Evolutionary conservation across 1,140 invertebrate species (phyloP).

Genomic region (Vollenhovia emeryi): DNA sequence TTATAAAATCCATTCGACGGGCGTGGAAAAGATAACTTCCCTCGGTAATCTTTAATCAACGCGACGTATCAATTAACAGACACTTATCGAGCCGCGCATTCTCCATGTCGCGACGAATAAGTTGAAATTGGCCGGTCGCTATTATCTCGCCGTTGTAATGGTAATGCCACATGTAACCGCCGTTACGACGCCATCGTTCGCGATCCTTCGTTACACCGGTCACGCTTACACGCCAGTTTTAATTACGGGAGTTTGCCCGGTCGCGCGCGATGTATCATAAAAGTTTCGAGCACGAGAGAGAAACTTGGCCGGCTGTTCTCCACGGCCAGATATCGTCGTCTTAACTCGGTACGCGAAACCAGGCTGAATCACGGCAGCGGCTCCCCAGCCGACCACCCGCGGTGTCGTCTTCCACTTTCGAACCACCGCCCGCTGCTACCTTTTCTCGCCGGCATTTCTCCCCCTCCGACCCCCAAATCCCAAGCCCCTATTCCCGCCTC

Average conservation of each 20-base stretch:
- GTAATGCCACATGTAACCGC: constrained; percentile 14
- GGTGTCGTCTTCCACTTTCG: constrained; percentile 45
- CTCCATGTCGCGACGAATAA: neutral
- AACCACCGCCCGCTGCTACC: neutral
- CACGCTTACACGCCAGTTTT: constrained; percentile 73
- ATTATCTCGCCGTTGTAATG: constrained; percentile 15
- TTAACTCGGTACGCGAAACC: constrained; percentile 64
- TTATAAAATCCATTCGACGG: neutral
- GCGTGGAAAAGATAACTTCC: neutral
- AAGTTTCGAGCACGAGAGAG: constrained; percentile 69
- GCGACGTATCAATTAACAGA: neutral
- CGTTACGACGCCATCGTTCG: neutral
- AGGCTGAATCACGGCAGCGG: constrained; percentile 64
- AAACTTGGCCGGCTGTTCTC: constrained; percentile 26
- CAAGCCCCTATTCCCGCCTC: neutral
- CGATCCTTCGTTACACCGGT: constrained; percentile 63
- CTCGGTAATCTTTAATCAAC: neutral
- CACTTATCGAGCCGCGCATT: neutral
- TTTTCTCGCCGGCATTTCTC: constrained; percentile 25
- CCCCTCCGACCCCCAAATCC: neutral
- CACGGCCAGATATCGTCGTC: constrained; percentile 62
- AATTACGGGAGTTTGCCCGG: constrained; percentile 69
- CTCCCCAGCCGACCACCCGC: constrained; percentile 43
- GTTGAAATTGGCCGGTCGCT: neutral
- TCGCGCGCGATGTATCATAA: constrained; percentile 73